A percentile compares a stretch with the other conserved stretches of the same genome.
These are phyloP conservation scores for Megaptera novaeangliae DNA, from an alignment of 2,113 vertebrate genomes.

Conservation along the genomic window DNA sequence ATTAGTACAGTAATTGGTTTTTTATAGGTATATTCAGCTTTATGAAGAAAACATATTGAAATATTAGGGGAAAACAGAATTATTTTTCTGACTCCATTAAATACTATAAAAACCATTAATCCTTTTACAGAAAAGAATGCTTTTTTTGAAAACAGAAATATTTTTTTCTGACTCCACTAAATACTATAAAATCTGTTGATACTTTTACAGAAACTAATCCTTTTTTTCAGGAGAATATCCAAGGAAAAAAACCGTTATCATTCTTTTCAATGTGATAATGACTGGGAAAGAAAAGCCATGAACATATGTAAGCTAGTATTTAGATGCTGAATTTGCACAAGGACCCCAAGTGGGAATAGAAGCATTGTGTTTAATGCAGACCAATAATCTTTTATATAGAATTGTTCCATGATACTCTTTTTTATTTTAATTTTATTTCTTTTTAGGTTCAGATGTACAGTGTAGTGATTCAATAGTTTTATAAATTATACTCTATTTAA, in stretches of 20 bases:
- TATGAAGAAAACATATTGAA: not conserved
- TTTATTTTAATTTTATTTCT: no score
- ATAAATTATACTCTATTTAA: no score
- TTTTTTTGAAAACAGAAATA: no score
- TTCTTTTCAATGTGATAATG: not conserved
- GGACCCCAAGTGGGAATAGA: not conserved
- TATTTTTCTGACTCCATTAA: not conserved
- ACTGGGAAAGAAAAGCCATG: not conserved
- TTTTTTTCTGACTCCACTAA: not conserved
- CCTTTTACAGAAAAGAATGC: no score
- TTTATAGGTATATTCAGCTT: not conserved
- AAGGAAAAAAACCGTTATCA: not conserved
- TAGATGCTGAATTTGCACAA: not conserved
- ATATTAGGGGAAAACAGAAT: not conserved
- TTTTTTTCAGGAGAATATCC: not conserved
- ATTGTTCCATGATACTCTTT: not conserved
- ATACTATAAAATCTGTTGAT: not conserved
- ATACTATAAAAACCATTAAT: no score
- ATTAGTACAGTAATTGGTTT: not conserved
- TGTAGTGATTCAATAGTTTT: no score
- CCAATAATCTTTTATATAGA: not conserved
- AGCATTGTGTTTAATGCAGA: not conserved
- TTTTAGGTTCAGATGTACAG: not conserved
- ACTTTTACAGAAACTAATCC: not conserved
- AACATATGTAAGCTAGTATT: not conserved